Evolutionary conservation across 2,888 invertebrate genomes (phyloP), one percentile per base, ranked within the genome.

Genomic region (Hylaea fasciaria): DNA sequence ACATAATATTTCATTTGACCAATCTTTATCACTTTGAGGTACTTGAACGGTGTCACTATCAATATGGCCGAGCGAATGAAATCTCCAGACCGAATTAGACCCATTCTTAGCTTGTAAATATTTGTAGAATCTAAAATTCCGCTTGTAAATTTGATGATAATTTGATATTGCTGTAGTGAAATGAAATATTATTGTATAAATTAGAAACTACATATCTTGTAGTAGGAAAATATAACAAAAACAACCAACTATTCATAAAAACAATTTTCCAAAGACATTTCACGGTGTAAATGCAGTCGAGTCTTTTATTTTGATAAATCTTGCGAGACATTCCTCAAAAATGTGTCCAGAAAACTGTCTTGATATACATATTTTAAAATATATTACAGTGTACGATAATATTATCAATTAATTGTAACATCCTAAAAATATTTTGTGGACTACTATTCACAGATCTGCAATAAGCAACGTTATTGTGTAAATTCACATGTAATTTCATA

Each of bases 331-430:
- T 40, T 45, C 14, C 8, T n/a, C 7, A 11, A 55, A 53, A 62
- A 62, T 62, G 64, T 48, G 37, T 45, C 41, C 40, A 51, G 11
- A 48, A 62, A 59, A 64, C 57, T 37, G 57, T 62, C 59, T 54
- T 0, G 3, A 32, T 4, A 17, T 32, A 57, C 40, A 59, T 59
- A 43, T 39, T 44, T 50, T 41, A 32, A 16, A 54, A 57, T 47
- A 58, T 53, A 62, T 56, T 64, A 64, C 55, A 64, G 28, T 40
- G 29, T 52, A 52, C 5, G 45, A n/a, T n/a, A n/a, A n/a, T n/a
- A n/a, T n/a, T n/a, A n/a, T n/a, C n/a, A n/a, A 48, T 17, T 49
- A 52, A 56, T 59, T 59, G 37, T 65, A 71, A 68, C 65, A 65
- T 58, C 56, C 65, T 63, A 68, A 56, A 64, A 59, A 58, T 54